Evolutionary conservation across 2,113 vertebrate genomes (phyloP).

Genomic region (Chloropsis cyanopogon): DNA sequence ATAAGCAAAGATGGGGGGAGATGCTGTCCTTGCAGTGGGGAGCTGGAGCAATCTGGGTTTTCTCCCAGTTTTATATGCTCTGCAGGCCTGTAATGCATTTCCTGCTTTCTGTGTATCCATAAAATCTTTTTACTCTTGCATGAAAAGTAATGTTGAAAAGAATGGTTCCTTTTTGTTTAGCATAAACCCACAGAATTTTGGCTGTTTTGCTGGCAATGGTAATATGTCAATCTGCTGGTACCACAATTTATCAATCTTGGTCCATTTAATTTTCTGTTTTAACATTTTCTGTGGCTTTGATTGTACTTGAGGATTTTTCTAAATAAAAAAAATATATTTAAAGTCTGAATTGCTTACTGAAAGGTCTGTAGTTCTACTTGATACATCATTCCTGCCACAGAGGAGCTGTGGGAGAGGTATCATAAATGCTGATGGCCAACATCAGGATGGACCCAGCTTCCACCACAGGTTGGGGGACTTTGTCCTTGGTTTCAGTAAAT

Average conservation of each 20-base stretch:
- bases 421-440: background rate
- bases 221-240: accelerated
- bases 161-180: background rate
- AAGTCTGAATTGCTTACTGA: background rate
- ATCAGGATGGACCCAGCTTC: background rate
- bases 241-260: background rate
- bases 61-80: background rate
- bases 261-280: background rate
- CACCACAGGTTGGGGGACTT: background rate
- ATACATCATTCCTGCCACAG: background rate
- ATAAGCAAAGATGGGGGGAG: background rate
- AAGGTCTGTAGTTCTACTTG: background rate
- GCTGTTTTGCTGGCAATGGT: background rate
- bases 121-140: background rate
- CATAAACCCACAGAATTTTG: background rate
- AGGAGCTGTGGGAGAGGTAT: background rate
- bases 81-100: background rate
- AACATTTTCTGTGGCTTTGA: background rate
- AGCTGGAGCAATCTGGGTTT: background rate
- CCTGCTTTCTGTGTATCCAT: background rate
- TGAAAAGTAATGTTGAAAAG: background rate
- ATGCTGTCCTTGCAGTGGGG: accelerated
- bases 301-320: background rate
- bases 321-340: background rate
- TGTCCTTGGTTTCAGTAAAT: background rate